Base-by-base conservation (phyloP, 2,797 vertebrate genomes). In the Dermochelys coriacea region DNA sequence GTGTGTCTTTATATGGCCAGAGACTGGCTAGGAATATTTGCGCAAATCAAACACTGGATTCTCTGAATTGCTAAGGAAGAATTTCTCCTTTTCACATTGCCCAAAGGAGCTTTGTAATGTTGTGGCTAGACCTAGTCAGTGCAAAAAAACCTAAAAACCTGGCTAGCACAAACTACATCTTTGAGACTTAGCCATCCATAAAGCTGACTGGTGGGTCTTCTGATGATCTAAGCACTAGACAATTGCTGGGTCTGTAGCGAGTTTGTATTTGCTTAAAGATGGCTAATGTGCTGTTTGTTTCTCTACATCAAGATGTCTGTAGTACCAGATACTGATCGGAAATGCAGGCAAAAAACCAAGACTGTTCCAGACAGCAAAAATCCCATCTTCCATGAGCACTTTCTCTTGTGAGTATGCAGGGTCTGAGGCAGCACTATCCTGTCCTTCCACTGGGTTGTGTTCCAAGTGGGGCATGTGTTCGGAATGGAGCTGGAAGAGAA, bases 351-450 rank as follows among this genome's bases (percentile, higher is more conserved):
- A 12, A 98, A 98, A 94, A 98, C 98, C 0, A 97, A 97, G 97
- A 98, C 97, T 0, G 25, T 98, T 49, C 87, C 71, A 25, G 97
- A 94, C 94, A 97, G 93, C 96, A 98, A 97, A 91, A 96, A 97
- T 75, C 98, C 98, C 0, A 52, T 97, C 88, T 98, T 98, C 96
- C 98, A 97, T 0, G 98, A 98, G 93, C 97, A 94, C 80, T 98
- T 98, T 91, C 88, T 98, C 68, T 98, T 98, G 98, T 98, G 96
- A 98, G 98, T 98, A 91, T 47, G 80, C 21, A 7, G 41, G 64
- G 84, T 71, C 79, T 84, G 91, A 9, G 54, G 34, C 15, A 57
- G 75, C 92, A 84, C 89, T 51, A 80, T 49, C 49, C 54, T 49
- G 1, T 2, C 9, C 1, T 1, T 21, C 49, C 29, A 16, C 11